phyloP scores from a whole-genome alignment of 2,888 invertebrate species.

The Drosophila borealis region DNA sequence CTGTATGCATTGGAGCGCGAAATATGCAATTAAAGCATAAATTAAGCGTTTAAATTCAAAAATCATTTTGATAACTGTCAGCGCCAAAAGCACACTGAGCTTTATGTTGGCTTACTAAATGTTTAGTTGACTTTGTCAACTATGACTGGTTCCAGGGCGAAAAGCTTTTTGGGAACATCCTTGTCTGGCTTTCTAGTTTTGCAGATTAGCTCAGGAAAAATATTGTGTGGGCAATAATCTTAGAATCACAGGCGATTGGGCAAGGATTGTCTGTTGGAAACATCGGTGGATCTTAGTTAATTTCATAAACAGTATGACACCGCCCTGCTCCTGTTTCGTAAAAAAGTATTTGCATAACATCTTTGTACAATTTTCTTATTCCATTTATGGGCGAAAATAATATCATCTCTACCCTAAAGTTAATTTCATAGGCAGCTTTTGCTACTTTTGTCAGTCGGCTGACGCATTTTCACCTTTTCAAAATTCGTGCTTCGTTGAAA shows the following conservation, averaged over 20 bases:
- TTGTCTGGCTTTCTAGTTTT: no score
- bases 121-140: neutral
- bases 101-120: neutral
- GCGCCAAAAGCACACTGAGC: slow-evolving; percentile 20
- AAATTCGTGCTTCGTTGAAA: neutral
- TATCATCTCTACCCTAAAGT: neutral
- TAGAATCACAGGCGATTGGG: no score
- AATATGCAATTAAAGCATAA: slow-evolving; percentile 77
- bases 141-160: no score
- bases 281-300: no score
- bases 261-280: no score
- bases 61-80: slow-evolving; percentile 31
- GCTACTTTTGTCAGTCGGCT: no score
- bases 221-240: no score
- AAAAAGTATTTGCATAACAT: neutral
- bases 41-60: slow-evolving; percentile 62
- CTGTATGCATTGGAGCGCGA: slow-evolving; percentile 54
- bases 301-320: no score
- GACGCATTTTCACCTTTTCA: no score
- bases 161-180: neutral
- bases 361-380: neutral
- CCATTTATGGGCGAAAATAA: neutral
- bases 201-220: no score
- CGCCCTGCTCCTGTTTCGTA: neutral
- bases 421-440: neutral